Conservation (phyloP, 1,140 invertebrate species). For the Lycorma delicatula region DNA sequence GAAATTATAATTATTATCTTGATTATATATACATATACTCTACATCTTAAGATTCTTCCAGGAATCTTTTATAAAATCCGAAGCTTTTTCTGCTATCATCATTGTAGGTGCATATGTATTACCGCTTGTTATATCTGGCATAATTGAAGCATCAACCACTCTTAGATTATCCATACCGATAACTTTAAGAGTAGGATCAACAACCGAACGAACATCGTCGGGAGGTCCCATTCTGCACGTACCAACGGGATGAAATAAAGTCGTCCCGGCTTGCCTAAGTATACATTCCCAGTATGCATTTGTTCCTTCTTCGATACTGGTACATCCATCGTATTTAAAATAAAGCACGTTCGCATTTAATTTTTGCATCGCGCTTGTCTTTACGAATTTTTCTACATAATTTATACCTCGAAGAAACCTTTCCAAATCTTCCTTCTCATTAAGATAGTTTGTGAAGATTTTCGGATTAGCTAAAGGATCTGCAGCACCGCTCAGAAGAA, state of each 20-base stretch:
- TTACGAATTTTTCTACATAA: slow-evolving; percentile 20
- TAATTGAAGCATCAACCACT: slow-evolving; percentile 39
- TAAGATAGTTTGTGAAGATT: background rate
- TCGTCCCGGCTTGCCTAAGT: slow-evolving; percentile 72
- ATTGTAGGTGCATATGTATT: slow-evolving; percentile 35
- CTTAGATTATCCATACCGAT: slow-evolving; percentile 32
- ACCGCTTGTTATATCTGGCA: slow-evolving; percentile 37
- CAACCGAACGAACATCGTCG: slow-evolving; percentile 64
- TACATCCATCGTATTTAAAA: slow-evolving; percentile 65
- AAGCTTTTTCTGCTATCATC: slow-evolving; percentile 33
- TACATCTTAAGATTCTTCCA: no score
- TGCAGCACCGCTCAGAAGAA: background rate
- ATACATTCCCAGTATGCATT: slow-evolving; percentile 79
- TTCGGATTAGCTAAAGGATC: slow-evolving; percentile 1
- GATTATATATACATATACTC: no score
- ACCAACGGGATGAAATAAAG: slow-evolving; percentile 73
- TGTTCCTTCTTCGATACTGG: slow-evolving; percentile 55
- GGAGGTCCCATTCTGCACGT: slow-evolving; percentile 76
- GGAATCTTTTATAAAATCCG: slow-evolving; percentile 26
- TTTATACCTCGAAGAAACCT: slow-evolving; percentile 16
- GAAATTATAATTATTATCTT: no score
- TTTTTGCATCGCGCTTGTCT: slow-evolving; percentile 17
- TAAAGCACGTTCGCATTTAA: slow-evolving; percentile 45
- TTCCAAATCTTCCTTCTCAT: background rate
- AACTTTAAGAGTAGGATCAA: slow-evolving; percentile 57